A percentile compares a stretch with the other conserved stretches of the same genome.
phyloP scores from a whole-genome alignment of 1,140 invertebrate species.

The Zeugodacus cucurbitae region DNA sequence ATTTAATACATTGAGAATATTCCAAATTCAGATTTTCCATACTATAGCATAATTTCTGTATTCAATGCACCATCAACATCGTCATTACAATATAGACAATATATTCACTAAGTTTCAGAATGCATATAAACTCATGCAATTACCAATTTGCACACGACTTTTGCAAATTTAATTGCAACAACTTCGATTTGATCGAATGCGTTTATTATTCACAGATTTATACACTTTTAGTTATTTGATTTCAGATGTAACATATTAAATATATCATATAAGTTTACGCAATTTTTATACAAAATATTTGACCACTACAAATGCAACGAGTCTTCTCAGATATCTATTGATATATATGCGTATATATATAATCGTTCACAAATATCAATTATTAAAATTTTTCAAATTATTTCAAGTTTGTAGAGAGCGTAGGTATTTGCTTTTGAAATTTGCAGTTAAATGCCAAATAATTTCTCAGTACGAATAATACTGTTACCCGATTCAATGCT shows the following conservation, averaged over 20 bases:
- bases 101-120: neutral
- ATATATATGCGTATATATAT: neutral
- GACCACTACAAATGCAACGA: neutral
- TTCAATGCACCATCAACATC: no score
- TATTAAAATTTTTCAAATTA: neutral
- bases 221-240: no score
- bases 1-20: no score
- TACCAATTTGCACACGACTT: neutral
- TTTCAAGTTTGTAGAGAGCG: neutral
- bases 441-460: neutral
- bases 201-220: no score
- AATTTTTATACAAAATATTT: neutral
- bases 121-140: neutral
- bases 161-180: neutral
- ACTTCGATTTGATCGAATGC: no score
- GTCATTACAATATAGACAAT: no score
- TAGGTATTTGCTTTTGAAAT: neutral
- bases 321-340: neutral
- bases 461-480: constrained; percentile 43
- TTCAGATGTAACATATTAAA: no score
- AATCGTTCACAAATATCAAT: neutral
- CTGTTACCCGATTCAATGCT: constrained; percentile 65
- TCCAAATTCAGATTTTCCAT: no score
- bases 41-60: no score
- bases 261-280: no score